Evolutionary conservation across 2,888 invertebrate genomes (phyloP), one percentile per base, ranked within the genome.

Genomic region (Caenorhabditis parvicauda): DNA sequence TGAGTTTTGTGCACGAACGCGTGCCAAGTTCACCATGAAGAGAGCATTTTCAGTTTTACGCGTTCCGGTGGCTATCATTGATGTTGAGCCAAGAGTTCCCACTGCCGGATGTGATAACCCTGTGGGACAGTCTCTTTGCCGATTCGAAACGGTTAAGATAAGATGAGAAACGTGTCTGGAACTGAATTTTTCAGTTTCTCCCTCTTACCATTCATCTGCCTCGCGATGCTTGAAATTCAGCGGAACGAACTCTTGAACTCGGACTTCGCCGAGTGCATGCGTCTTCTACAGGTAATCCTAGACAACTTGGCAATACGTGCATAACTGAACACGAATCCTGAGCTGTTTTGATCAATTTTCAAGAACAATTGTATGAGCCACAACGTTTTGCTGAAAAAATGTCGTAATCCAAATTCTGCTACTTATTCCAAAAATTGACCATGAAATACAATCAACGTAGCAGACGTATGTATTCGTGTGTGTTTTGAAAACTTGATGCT

Each of bases 211-310:
- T 88, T 89, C 81, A 89, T 95, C 56, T 95, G 95, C 83, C 91
- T 92, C 85, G 91, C 95, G 76, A 98, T 98, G 96, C 90, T 98
- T 73, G 86, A 93, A 92, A 93, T 86, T 88, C 91, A 93, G 68
- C 87, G 90, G 81, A 88, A 91, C 47, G 88, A 90, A 72, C 85
- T 98, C 62, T 84, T 96, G 53, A 86, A 84, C 53, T 90, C 90
- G 50, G 96, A 96, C 83, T 98, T 96, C 83, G 90, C 94, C 49
- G 87, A 88, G 27, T 93, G 92, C 83, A 90, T 98, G 47, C 94
- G 95, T 83, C 85, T 96, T 12, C 85, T 96, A 27, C 95, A 95
- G 85, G 87, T 87, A 80, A 47, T 50, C 51, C 45, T 43, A 53
- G 46, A 45, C 45, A 51, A n/a, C n/a, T n/a, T n/a, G n/a, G n/a